Evolutionary conservation across 2,888 invertebrate species (phyloP).

Genomic region (Volucella inanis): DNA sequence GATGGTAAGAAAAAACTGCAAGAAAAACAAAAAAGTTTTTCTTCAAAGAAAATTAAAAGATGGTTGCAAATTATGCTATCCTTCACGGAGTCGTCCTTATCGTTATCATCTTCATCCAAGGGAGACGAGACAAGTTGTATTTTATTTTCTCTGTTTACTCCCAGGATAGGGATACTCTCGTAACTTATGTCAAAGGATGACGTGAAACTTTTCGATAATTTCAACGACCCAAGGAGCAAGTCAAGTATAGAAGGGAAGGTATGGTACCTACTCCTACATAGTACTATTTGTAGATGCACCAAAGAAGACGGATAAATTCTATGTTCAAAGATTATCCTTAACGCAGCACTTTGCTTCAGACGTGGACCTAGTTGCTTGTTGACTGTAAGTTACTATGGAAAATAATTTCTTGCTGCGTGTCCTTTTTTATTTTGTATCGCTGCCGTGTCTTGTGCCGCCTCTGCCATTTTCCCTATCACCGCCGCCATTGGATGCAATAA

Average conservation of each 20-base stretch:
- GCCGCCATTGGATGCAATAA: background rate
- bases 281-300: background rate
- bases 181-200: constrained; percentile 68
- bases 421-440: background rate
- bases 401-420: constrained; percentile 43
- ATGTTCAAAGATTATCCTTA: background rate
- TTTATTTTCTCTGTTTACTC: background rate
- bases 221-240: constrained; percentile 17
- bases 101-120: constrained; percentile 41
- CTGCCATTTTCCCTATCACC: no score
- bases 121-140: background rate
- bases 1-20: constrained; percentile 35
- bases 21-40: constrained; percentile 40
- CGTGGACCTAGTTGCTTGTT: background rate
- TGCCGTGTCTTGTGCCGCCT: background rate
- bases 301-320: constrained; percentile 26
- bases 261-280: background rate
- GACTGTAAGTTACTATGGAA: constrained; percentile 10
- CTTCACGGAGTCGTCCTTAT: constrained; percentile 32
- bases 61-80: constrained; percentile 52
- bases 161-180: background rate
- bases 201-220: constrained; percentile 66
- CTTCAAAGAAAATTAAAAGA: constrained; percentile 13
- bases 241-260: constrained; percentile 24
- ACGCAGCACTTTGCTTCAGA: constrained; percentile 9